Base-by-base conservation (phyloP, 2,797 vertebrate species). In the Fistularia tabacaria region DNA sequence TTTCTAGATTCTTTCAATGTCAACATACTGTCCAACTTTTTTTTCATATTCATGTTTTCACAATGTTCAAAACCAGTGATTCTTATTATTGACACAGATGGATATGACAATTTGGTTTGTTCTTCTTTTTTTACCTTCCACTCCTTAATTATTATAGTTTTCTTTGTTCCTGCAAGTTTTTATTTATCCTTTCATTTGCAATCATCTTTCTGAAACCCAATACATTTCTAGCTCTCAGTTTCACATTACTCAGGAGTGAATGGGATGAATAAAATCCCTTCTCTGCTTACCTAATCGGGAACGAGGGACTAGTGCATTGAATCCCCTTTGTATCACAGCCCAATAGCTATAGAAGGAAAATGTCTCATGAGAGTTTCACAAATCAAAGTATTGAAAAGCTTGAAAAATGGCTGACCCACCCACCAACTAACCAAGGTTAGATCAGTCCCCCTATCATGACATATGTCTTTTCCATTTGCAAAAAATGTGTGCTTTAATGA, bases 331-430 rank as follows among this genome's bases (percentile, higher is more conserved):
- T 66, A 59, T 69, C 46, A 64, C 44, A 50, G 60, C 50, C 56
- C 60, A 64, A 66, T 58, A 65, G 46, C 57, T 50, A 39, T 1
- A 1, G 55, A 54, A 57, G 42, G 15, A 59, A 70, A 65, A n/a
- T 14, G 46, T 43, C 73, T 53, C 77, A n/a, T 38, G 66, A 68
- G 77, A 62, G 13, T 69, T 48, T 51, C 51, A 64, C 38, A 69
- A 69, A 80, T 81, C 81, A 80, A 68, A 81, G 57, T 62, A 37
- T 63, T 71, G 76, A 71, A 84, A 70, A 59, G 59, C 66, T 46
- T 41, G 38, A 3, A 8, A 68, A 74, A 72, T 54, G 59, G 45
- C 62, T 76, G 55, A 74, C 67, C 57, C 56, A 36, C 37, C 48
- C 45, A 37, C 64, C 73, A 58, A 66, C 75, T 76, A 54, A 79